Evolutionary conservation across 2,113 vertebrate species (phyloP).

Genomic region (Lamprotornis superbus): DNA sequence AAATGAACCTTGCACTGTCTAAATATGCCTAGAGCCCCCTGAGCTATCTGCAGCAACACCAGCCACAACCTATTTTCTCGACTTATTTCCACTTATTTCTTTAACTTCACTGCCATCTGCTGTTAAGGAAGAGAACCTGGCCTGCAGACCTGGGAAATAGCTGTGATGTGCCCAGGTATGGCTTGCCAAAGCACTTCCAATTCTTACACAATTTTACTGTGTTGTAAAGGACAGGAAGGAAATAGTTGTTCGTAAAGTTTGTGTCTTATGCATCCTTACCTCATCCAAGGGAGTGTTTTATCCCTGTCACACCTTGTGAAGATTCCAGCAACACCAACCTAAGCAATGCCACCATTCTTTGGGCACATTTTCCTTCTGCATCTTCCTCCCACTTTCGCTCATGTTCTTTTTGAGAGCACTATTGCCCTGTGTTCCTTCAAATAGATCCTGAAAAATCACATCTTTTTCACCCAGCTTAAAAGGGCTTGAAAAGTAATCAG

Average conservation of each 20-base stretch:
- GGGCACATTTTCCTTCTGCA: rapidly evolving
- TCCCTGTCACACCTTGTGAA: neutral
- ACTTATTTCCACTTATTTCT: slow-evolving; percentile 46
- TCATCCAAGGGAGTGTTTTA: neutral
- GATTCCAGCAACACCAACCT: neutral
- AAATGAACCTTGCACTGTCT: neutral
- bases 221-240: neutral
- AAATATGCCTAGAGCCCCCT: neutral
- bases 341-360: neutral
- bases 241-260: neutral
- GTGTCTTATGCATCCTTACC: neutral
- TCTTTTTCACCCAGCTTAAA: neutral
- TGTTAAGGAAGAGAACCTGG: slow-evolving; percentile 2
- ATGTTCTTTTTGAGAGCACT: neutral
- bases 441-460: neutral
- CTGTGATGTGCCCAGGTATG: no score
- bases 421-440: neutral
- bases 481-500: neutral
- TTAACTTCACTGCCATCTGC: slow-evolving; percentile 77
- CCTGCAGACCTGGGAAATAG: neutral
- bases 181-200: neutral
- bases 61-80: neutral
- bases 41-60: neutral
- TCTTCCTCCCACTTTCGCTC: neutral
- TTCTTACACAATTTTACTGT: neutral